Evolutionary conservation across 92 coral and sea anemone species (phyloP).

Genomic region (Chrysogorgia sp.): DNA sequence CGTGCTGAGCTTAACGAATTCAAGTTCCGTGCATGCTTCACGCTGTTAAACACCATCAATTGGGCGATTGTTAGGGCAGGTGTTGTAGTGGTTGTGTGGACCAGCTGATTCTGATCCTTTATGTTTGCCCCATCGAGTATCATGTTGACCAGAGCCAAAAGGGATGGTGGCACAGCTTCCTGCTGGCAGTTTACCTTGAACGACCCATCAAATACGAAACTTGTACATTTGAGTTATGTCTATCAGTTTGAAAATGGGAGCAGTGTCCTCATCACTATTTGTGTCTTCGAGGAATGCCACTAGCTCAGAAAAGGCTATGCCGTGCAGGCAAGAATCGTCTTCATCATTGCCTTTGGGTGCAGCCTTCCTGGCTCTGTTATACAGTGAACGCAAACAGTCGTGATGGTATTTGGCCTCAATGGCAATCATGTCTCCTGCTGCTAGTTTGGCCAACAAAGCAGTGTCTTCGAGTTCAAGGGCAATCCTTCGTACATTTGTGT

Average conservation of each 20-base stretch:
- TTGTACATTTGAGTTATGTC: constrained; percentile 44
- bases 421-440: constrained; percentile 58
- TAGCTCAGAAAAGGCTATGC: constrained; percentile 57
- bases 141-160: constrained; percentile 51
- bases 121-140: constrained; percentile 50
- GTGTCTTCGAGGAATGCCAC: constrained; percentile 53
- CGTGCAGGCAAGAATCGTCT: constrained; percentile 27
- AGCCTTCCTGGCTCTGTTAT: constrained; percentile 45
- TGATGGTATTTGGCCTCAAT: constrained; percentile 56
- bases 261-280: constrained; percentile 48
- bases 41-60: constrained; percentile 49
- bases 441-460: constrained; percentile 48
- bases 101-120: constrained; percentile 44
- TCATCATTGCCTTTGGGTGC: constrained; percentile 25
- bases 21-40: constrained; percentile 39
- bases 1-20: constrained; percentile 18
- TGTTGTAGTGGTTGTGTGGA: background rate
- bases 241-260: constrained; percentile 48
- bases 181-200: constrained; percentile 38
- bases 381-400: constrained; percentile 49
- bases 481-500: no score
- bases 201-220: constrained; percentile 12
- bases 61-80: constrained; percentile 32
- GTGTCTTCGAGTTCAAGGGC: no score
- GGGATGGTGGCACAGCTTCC: constrained; percentile 44